Evolutionary conservation across 1,140 invertebrate species (phyloP), one percentile per base, ranked within the genome.

Genomic region (Drosophila sechellia): DNA sequence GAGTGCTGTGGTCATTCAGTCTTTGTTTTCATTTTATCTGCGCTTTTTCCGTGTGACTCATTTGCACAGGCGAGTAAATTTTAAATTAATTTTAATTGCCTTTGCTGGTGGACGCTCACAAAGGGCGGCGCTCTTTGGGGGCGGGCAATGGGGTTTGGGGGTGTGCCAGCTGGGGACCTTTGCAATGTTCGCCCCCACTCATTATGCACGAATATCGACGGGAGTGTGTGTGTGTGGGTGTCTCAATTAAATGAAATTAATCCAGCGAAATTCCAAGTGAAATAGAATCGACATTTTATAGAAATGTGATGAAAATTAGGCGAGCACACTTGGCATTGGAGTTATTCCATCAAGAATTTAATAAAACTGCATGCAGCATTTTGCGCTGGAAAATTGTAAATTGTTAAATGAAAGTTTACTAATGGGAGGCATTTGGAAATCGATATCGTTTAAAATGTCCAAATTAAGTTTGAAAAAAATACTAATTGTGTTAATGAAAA

Each of bases 41-140:
- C 56, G 53, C 49, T 53, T 64, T 75, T 58, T 46, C 64, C 46
- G 40, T 50, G 77, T 39, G 59, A 57, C 77, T 76, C 74, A 85
- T 77, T 85, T 79, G 58, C 71, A 74, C 70, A 74, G 74, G 39
- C 53, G 73, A 68, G 64, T 77, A 84, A 87, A 89, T 77, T 89
- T 50, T 83, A 83, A 83, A 87, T 87, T 87, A 73, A 83, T 89
- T 87, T 87, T 87, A 87, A 87, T 89, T 89, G 83, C 83, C 84
- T 75, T 63, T 71, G 66, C 66, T 37, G 58, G 58, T 27, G 58
- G 25, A 61, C 65, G 60, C 53, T 34, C 40, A 63, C 69, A 64
- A 70, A 66, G 64, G 42, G 48, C 27, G 40, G 11, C 20, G 37
- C 10, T 11, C 10, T 11, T 52, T 12, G 27, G 27, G 27, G 48